Percentiles rank a stretch among this genome's conserved stretches.
These are phyloP conservation scores for Oryzias javanicus DNA, from an alignment of 2,113 vertebrate genomes.

Conservation along the genomic window DNA sequence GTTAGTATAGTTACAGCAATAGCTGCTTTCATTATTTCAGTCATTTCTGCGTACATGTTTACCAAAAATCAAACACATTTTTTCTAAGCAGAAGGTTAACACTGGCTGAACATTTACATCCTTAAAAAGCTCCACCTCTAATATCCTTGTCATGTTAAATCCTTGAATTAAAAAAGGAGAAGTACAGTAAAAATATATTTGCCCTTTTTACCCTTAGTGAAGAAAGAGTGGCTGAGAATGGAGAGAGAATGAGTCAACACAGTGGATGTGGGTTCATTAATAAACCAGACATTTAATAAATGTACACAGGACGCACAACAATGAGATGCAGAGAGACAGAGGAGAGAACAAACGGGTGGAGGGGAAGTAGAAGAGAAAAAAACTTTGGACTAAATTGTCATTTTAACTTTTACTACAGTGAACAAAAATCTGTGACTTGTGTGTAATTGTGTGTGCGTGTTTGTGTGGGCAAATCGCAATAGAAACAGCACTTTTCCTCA, in stretches of 20 bases:
- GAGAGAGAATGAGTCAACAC: neutral
- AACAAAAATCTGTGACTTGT: neutral
- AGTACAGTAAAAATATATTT: neutral
- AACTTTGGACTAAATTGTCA: slow-evolving; percentile 16
- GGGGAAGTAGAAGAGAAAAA: slow-evolving; percentile 12
- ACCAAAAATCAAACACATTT: too few relatives aligned
- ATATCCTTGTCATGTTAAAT: neutral
- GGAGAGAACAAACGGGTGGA: neutral
- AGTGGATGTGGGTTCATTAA: slow-evolving; percentile 14
- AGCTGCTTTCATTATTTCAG: too few relatives aligned
- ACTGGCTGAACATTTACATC: neutral
- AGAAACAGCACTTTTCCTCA: slow-evolving; percentile 50
- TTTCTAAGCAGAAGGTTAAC: neutral
- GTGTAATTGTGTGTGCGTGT: neutral
- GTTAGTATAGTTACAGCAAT: too few relatives aligned
- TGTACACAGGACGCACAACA: slow-evolving; percentile 34
- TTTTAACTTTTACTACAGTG: slow-evolving; percentile 13
- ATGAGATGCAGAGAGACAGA: neutral
- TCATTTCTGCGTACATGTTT: too few relatives aligned
- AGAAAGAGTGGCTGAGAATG: neutral
- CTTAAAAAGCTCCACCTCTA: neutral
- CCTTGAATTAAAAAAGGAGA: neutral
- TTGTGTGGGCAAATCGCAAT: slow-evolving; percentile 5
- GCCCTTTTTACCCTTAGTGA: neutral
- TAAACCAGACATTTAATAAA: slow-evolving; percentile 28